phyloP scores from a whole-genome alignment of 2,797 vertebrate species.

The Lerista edwardsae region DNA sequence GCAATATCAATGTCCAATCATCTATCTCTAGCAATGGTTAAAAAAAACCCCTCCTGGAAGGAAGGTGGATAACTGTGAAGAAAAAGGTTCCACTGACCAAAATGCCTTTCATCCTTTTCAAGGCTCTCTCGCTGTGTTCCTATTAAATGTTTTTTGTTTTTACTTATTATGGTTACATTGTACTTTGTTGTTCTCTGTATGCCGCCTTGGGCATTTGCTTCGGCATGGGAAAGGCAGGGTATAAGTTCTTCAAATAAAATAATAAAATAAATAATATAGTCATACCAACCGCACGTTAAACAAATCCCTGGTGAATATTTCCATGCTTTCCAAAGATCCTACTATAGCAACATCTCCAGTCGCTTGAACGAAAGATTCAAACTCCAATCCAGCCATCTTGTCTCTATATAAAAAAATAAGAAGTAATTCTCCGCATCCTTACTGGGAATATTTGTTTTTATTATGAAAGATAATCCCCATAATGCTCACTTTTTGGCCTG shows the following conservation, averaged over 20 bases:
- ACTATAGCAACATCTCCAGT: neutral
- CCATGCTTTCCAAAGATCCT: neutral
- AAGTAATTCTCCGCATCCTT: neutral
- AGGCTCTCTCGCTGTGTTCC: too few species aligned
- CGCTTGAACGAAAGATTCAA: neutral
- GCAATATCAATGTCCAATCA: neutral
- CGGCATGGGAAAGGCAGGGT: too few species aligned
- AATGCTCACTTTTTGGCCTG: neutral
- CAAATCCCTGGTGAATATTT: neutral
- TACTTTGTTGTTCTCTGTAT: too few species aligned
- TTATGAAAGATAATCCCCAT: neutral
- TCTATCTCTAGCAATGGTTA: neutral
- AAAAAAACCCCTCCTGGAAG: neutral
- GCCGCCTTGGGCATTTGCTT: too few species aligned
- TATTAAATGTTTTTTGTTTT: too few species aligned
- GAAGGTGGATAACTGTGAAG: neutral
- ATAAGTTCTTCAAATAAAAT: too few species aligned
- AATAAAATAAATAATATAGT: neutral
- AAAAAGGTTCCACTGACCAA: neutral
- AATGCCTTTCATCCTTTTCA: neutral
- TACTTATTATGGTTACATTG: too few species aligned
- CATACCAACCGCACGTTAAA: neutral
- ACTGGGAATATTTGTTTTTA: neutral
- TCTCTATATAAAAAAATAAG: neutral
- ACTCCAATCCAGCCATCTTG: neutral